These are phyloP conservation scores for Cynoglossus semilaevis DNA, from an alignment of 2,113 vertebrate genomes.

Conservation along the genomic window DNA sequence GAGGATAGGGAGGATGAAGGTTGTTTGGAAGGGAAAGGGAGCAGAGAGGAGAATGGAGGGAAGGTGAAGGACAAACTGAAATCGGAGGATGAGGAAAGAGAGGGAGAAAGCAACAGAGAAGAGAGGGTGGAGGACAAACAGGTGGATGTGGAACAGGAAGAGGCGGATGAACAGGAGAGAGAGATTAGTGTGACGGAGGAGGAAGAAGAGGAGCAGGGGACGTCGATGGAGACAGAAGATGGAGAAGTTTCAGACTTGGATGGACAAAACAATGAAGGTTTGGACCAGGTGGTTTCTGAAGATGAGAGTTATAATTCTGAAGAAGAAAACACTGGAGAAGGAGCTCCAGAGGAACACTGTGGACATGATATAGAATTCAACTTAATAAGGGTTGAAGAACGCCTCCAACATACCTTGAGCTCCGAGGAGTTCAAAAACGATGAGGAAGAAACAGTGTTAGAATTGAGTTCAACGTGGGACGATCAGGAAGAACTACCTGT, in stretches of 20 bases:
- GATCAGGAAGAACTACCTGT: slow-evolving; percentile 3
- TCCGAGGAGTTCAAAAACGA: neutral
- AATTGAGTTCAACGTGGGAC: neutral
- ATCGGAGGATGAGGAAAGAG: slow-evolving; percentile 1
- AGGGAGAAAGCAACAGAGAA: neutral
- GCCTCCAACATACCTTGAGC: neutral
- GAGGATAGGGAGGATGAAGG: slow-evolving; percentile 18
- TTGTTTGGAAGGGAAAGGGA: neutral
- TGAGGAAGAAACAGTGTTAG: neutral
- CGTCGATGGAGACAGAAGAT: neutral
- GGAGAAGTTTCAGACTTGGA: neutral
- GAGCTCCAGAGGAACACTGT: neutral
- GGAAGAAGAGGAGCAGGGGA: no score
- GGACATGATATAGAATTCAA: neutral
- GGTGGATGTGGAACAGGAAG: neutral
- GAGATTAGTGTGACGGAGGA: no score
- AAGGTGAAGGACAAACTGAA: slow-evolving; percentile 1
- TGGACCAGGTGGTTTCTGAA: neutral
- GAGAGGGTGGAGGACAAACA: neutral
- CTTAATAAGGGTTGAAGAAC: neutral
- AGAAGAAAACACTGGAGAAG: neutral
- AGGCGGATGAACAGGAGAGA: neutral
- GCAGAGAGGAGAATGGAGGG: neutral
- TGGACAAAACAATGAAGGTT: slow-evolving; percentile 5
- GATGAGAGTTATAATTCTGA: neutral